Conservation (phyloP, 2,797 vertebrate genomes). For the Erithacus rubecula region DNA sequence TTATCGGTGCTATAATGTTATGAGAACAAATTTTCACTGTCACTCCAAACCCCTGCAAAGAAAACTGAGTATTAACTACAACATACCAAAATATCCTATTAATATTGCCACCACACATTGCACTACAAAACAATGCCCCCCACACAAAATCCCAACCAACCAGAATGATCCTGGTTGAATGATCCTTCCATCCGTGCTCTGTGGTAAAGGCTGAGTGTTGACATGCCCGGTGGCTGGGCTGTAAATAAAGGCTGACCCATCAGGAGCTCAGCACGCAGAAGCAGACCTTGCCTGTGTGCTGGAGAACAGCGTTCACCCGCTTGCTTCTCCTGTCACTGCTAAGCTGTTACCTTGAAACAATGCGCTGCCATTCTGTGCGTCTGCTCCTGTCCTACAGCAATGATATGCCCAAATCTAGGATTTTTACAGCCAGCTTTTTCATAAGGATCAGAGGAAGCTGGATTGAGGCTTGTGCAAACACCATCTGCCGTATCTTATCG, state of each 20-base stretch:
- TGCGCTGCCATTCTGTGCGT: accelerated
- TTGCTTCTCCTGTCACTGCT: background rate
- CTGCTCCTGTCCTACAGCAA: background rate
- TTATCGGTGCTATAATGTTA: background rate
- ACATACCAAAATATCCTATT: background rate
- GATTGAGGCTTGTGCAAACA: background rate
- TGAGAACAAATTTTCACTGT: background rate
- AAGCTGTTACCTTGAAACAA: background rate
- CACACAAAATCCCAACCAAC: background rate
- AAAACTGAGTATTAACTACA: background rate
- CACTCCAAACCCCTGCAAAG: background rate
- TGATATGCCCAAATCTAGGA: background rate
- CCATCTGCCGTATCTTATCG: background rate
- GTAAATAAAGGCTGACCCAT: background rate
- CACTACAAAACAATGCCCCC: accelerated
- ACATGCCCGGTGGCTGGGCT: background rate
- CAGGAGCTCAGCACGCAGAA: background rate
- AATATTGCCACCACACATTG: background rate
- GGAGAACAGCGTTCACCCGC: background rate
- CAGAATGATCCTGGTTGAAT: too few species aligned
- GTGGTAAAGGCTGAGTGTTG: background rate
- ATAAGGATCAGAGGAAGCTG: background rate
- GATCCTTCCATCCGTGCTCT: background rate
- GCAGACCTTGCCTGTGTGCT: background rate
- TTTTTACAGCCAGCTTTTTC: background rate